Evolutionary conservation across 2,113 vertebrate species (phyloP), one percentile per base, ranked within the genome.

Genomic region (Mellivora capensis): DNA sequence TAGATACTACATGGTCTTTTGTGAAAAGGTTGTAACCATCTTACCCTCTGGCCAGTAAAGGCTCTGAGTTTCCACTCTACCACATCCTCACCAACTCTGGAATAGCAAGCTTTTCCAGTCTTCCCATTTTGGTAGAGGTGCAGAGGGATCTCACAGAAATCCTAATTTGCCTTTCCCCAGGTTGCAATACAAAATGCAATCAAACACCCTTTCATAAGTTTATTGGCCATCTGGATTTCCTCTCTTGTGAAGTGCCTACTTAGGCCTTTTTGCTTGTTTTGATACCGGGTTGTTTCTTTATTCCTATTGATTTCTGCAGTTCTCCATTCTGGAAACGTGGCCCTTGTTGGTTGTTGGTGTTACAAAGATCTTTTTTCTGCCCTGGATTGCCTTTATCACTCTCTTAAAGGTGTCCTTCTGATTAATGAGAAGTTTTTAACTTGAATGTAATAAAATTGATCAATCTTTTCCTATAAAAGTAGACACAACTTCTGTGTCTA

Each of bases 321-420:
- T 93, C 92, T 86, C 88, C 90, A 42, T 67, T 77, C 29, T 82
- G 71, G 83, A 91, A 74, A 93, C 62, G 96, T 74, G 17, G 5
- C 20, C 44, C 94, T 62, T 39, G 34, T 52, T 86, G 47, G 31
- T 29, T 94, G 59, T 31, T 64, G 76, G 71, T 61, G 47, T 23
- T 88, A 18, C 37, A 61, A 84, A 74, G 27, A 57, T 54, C 31
- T 47, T 54, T 94, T 74, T 90, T 44, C n/a, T 52, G 62, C 12
- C 61, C 29, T 87, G 17, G 8, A 77, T n/a, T 89, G 57, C 15
- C 29, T 94, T 94, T 90, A 34, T 90, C 52, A 72, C 5, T 72
- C 37, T 74, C 57, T 79, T 93, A 77, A 97, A 6, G 15, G 27
- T 37, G 12, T 83, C n/a, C 94, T 96, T 29, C 76, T 59, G 29